Evolutionary conservation across 2,113 vertebrate species (phyloP), one percentile per base, ranked within the genome.

Genomic region (Anhinga anhinga): DNA sequence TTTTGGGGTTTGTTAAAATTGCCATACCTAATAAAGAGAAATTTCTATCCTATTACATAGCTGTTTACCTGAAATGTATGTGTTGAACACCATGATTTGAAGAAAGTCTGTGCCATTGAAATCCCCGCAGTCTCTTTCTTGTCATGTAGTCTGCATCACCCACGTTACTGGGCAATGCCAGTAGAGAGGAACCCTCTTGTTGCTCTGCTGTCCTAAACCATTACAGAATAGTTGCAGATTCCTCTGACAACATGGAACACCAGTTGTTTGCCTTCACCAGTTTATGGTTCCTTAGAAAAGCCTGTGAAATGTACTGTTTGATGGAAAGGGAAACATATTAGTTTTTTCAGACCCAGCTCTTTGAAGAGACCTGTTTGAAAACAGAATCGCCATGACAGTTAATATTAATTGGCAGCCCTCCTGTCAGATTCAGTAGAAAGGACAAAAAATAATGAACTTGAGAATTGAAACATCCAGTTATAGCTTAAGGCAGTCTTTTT

Each of bases 291-390:
- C 13, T 65, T 59, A 69, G 47, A 65, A 89, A 34, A 89, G 30
- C 62, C 44, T 49, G 1, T 47, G 42, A 70, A 32, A n/a, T 53
- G 42, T 36, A 22, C 42, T 11, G 8, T 56, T 72, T 53, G 50
- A 34, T 66, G 78, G 23, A 65, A 73, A 10, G 14, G 30, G 34
- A 27, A 85, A 2, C 20, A 14, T 1, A 0, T 30, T 5, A 0
- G 2, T 53, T 81, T 82, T 50, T 73, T 91, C 34, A 71, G 70
- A 55, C 21, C 17, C 4, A 38, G 3, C 11, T 74, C 36, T 20
- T 81, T n/a, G 6, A 61, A 76, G 82, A 80, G 67, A 45, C 14
- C 14, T 32, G 9, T 70, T 55, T 30, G 27, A 40, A 87, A 91
- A 21, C 50, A 90, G 62, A 56, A 40, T 73, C 40, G 29, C 40